These are phyloP conservation scores for Congeria kusceri DNA, from an alignment of 2,888 invertebrate species.

Conservation along the genomic window DNA sequence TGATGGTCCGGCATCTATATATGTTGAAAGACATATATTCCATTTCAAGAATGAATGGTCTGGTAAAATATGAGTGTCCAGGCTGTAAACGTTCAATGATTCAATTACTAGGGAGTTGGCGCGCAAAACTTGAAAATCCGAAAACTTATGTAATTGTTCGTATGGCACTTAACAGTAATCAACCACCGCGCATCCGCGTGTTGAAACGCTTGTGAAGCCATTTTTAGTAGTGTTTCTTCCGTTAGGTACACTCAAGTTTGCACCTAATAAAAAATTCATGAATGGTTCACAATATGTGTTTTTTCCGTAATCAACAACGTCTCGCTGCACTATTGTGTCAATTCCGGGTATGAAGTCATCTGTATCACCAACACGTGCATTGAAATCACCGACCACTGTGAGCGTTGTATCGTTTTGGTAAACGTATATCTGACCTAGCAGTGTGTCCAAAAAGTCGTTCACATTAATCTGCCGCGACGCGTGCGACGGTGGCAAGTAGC, in stretches of 20 bases:
- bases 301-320: background rate
- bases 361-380: conserved; percentile 7
- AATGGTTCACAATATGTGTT: conserved; percentile 7
- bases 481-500: conserved; percentile 9
- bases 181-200: background rate
- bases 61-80: background rate
- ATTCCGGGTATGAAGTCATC: conserved; percentile 4
- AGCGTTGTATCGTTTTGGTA: background rate
- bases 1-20: background rate
- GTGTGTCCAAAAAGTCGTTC: background rate
- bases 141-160: background rate
- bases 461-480: background rate
- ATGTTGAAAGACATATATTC: background rate
- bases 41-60: conserved; percentile 16
- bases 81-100: background rate
- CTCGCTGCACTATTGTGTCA: background rate
- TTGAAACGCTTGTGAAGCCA: conserved; percentile 9
- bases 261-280: conserved; percentile 1
- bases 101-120: background rate
- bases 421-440: conserved; percentile 4
- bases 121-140: background rate
- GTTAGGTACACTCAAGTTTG: conserved; percentile 3
- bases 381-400: conserved; percentile 7
- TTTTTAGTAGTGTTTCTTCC: background rate
- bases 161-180: conserved; percentile 12